A percentile compares a stretch with the other conserved stretches of the same genome.
Conservation (phyloP, 2,888 invertebrate genomes). For the Habrosyne pyritoides region DNA sequence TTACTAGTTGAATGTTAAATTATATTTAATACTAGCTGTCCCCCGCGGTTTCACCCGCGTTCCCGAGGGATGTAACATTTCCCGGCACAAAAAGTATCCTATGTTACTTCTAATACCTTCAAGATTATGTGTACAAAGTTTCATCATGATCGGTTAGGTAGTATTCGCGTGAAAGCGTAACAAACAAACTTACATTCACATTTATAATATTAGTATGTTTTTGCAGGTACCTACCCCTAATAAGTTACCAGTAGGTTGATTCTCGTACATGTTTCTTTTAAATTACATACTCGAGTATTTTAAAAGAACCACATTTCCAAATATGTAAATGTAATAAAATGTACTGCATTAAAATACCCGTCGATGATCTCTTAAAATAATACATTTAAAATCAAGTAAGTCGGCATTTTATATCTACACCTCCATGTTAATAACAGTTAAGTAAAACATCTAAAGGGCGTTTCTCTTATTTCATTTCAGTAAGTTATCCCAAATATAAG, state of each 20-base stretch:
- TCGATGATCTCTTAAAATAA: slow-evolving; percentile 48
- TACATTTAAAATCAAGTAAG: slow-evolving; percentile 59
- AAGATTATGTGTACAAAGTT: no score
- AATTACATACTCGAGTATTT: slow-evolving; percentile 5
- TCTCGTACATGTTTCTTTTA: background rate
- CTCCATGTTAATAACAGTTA: slow-evolving; percentile 68
- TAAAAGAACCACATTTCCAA: slow-evolving; percentile 2
- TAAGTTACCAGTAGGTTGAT: background rate
- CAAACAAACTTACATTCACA: no score
- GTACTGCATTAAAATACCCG: slow-evolving; percentile 28
- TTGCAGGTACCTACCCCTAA: no score
- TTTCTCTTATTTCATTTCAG: slow-evolving; percentile 48
- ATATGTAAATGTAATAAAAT: slow-evolving; percentile 13
- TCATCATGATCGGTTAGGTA: no score
- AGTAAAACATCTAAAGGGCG: slow-evolving; percentile 75
- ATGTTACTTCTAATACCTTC: no score
- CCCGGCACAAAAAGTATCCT: no score
- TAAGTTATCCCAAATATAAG: slow-evolving; percentile 29
- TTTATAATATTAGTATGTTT: no score
- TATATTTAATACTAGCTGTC: background rate
- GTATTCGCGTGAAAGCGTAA: no score
- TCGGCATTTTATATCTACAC: slow-evolving; percentile 67
- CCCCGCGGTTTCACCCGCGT: no score
- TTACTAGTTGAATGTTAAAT: background rate
- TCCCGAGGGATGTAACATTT: no score